These are phyloP conservation scores for Cydia fagiglandana DNA, from an alignment of 1,140 invertebrate genomes.

Conservation along the genomic window DNA sequence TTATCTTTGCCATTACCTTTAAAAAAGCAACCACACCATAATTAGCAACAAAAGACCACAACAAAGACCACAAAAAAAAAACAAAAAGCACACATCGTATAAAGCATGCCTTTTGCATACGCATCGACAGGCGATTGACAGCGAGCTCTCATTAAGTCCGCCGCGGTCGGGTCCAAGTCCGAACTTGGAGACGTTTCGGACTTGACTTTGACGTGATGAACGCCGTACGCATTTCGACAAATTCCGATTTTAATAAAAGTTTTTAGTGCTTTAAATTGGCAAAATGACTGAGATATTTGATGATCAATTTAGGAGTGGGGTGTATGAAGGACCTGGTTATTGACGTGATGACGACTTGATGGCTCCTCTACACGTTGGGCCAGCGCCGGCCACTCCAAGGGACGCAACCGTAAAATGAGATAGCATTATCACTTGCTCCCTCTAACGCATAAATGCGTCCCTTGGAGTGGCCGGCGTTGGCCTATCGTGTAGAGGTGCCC, in stretches of 20 bases:
- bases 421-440: too few relatives aligned
- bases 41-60: constrained; percentile 35
- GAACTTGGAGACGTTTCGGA: constrained; percentile 32
- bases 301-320: too few relatives aligned
- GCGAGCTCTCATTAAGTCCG: constrained; percentile 61
- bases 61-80: constrained; percentile 38
- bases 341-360: too few relatives aligned
- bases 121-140: constrained; percentile 58
- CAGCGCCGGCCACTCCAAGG: too few relatives aligned
- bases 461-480: too few relatives aligned
- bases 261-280: background rate
- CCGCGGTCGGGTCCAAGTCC: background rate
- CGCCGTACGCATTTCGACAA: background rate
- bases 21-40: background rate
- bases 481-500: too few relatives aligned
- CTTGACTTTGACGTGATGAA: constrained; percentile 5
- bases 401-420: too few relatives aligned
- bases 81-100: constrained; percentile 15
- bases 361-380: too few relatives aligned
- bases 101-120: constrained; percentile 49
- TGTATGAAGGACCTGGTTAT: too few relatives aligned
- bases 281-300: too few relatives aligned
- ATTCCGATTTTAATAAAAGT: background rate
- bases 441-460: too few relatives aligned
- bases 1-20: background rate